Evolutionary conservation across 2,113 vertebrate species (phyloP).

Genomic region (Brachypteracias leptosomus): DNA sequence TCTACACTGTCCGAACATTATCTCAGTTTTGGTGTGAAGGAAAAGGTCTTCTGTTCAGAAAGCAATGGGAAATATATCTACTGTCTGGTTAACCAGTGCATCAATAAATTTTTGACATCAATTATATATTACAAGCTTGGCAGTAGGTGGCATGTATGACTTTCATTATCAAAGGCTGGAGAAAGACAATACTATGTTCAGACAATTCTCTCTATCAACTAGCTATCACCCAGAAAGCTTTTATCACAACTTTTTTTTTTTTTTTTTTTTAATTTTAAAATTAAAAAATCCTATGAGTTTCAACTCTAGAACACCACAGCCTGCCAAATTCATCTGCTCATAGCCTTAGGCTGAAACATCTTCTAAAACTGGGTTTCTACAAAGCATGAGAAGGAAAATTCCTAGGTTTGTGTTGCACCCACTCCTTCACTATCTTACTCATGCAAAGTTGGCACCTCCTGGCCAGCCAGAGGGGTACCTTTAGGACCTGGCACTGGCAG

Average conservation of each 20-base stretch:
- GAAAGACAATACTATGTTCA: neutral
- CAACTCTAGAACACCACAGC: neutral
- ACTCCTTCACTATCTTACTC: neutral
- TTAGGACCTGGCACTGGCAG: neutral
- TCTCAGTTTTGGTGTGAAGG: neutral
- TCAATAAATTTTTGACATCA: neutral
- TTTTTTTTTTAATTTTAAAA: neutral
- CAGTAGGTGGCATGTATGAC: neutral
- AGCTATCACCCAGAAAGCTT: neutral
- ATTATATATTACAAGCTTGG: neutral
- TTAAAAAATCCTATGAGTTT: neutral
- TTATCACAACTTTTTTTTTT: neutral
- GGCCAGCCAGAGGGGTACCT: neutral
- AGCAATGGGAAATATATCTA: neutral
- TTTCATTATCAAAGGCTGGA: neutral
- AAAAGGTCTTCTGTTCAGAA: neutral
- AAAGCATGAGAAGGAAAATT: neutral
- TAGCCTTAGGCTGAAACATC: neutral
- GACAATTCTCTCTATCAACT: neutral
- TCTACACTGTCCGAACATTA: neutral
- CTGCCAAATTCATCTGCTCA: neutral
- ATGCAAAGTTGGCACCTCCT: neutral
- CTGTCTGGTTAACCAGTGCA: neutral
- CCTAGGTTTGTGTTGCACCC: neutral
- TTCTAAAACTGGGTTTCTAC: constrained; percentile 1